Evolutionary conservation across 1,140 invertebrate genomes (phyloP).

Genomic region (Brachystomella parvula): DNA sequence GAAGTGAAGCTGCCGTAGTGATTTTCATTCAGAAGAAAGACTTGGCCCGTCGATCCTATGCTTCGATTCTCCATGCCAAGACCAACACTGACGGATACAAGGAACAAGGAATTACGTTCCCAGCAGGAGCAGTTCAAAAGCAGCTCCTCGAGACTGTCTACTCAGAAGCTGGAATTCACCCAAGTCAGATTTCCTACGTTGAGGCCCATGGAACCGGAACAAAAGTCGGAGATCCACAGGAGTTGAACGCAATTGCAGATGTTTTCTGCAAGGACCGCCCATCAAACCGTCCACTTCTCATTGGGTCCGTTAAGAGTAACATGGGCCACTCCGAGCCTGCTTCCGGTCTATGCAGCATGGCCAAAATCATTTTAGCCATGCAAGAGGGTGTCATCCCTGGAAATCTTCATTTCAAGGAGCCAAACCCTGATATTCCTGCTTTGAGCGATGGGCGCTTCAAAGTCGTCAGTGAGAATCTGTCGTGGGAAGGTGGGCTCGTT

Average conservation of each 20-base stretch:
- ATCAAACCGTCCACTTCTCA: slow-evolving; percentile 60
- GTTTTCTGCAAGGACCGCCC: slow-evolving; percentile 77
- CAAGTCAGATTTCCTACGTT: slow-evolving; percentile 43
- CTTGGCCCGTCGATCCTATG: slow-evolving; percentile 49
- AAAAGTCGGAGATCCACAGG: slow-evolving; percentile 87
- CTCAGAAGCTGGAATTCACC: slow-evolving; percentile 42
- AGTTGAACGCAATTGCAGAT: slow-evolving; percentile 85
- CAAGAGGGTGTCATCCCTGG: slow-evolving; percentile 74
- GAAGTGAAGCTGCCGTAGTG: slow-evolving; percentile 50
- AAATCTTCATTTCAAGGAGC: slow-evolving; percentile 79
- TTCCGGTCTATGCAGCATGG: slow-evolving; percentile 54
- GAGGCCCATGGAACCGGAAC: slow-evolving; percentile 47
- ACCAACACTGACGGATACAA: slow-evolving; percentile 53
- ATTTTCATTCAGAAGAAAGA: slow-evolving; percentile 49
- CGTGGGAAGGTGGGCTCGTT: slow-evolving; percentile 75
- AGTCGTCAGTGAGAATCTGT: slow-evolving; percentile 69
- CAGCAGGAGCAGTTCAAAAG: slow-evolving; percentile 40
- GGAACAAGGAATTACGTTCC: slow-evolving; percentile 45
- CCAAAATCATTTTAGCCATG: slow-evolving; percentile 86
- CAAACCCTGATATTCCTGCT: slow-evolving; percentile 82
- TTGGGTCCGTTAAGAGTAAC: slow-evolving; percentile 95
- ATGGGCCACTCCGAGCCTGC: slow-evolving; percentile 96
- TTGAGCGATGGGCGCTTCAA: slow-evolving; percentile 74
- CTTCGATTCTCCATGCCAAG: slow-evolving; percentile 50
- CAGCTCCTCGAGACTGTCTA: slow-evolving; percentile 42